Evolutionary conservation across 2,797 vertebrate genomes (phyloP).

Genomic region (Xiphorhynchus erythropygius): DNA sequence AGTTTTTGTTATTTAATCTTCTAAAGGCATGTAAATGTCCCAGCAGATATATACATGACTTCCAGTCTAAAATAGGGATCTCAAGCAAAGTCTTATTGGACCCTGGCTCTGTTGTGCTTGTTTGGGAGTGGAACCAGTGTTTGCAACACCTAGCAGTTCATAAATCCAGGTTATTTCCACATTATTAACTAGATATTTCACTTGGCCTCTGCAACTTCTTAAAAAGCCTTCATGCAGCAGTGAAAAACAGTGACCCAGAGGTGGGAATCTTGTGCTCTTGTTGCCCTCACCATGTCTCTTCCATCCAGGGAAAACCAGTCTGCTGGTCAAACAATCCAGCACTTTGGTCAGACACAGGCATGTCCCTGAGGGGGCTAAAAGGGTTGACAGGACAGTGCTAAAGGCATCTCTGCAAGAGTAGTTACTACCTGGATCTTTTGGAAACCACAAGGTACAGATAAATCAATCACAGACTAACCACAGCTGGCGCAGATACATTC

Average conservation of each 20-base stretch:
- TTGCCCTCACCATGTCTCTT: not conserved
- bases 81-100: not conserved
- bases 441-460: not conserved
- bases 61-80: not conserved
- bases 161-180: not conserved
- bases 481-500: not conserved
- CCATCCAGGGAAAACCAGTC: not conserved
- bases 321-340: not conserved
- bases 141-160: not conserved
- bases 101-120: rapidly evolving
- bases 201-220: not conserved
- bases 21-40: not conserved
- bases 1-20: not conserved
- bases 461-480: constrained; percentile 40
- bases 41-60: not conserved
- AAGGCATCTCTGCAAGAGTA: constrained; percentile 2
- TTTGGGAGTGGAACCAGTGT: not conserved
- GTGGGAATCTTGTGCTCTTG: not conserved
- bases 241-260: not conserved
- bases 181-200: not conserved
- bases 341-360: rapidly evolving
- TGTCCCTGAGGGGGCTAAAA: not conserved
- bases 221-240: not conserved
- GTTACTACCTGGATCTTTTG: not conserved
- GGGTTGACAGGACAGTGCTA: not conserved